phyloP scores from a whole-genome alignment of 2,888 invertebrate genomes.

The Torymus auratus region DNA sequence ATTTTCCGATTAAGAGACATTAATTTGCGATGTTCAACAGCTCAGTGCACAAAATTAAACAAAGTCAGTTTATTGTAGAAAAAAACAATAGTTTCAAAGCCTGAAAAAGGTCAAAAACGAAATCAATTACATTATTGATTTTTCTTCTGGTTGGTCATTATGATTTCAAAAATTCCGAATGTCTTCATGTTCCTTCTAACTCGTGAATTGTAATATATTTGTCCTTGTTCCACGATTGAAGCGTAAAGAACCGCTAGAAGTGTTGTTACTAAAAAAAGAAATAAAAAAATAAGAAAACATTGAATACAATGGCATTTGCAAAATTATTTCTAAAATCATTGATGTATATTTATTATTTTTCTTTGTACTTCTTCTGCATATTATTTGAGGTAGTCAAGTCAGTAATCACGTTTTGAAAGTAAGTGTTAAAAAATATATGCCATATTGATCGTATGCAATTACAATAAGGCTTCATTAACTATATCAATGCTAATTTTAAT shows the following conservation, averaged over 20 bases:
- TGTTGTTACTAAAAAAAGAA: constrained; percentile 47
- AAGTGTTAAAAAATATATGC: no score
- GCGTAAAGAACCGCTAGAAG: constrained; percentile 35
- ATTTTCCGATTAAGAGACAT: background rate
- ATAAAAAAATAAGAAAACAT: constrained; percentile 29
- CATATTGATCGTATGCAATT: no score
- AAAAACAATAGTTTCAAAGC: background rate
- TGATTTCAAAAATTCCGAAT: constrained; percentile 17
- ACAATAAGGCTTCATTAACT: no score
- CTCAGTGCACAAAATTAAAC: background rate
- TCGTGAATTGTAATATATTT: constrained; percentile 32
- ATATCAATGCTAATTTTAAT: no score
- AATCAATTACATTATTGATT: constrained; percentile 2
- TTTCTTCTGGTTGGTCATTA: background rate
- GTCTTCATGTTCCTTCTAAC: constrained; percentile 37
- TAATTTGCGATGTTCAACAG: background rate
- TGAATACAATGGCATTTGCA: constrained; percentile 4
- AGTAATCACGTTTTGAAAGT: no score
- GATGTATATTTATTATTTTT: constrained; percentile 1
- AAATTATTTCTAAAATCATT: constrained; percentile 23
- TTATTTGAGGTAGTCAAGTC: no score
- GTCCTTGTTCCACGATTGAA: constrained; percentile 34
- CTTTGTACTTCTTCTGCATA: background rate
- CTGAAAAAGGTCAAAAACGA: background rate
- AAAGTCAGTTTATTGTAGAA: constrained; percentile 2